Base-by-base conservation (phyloP, 1,140 invertebrate genomes). In the Drosophila insularis region DNA sequence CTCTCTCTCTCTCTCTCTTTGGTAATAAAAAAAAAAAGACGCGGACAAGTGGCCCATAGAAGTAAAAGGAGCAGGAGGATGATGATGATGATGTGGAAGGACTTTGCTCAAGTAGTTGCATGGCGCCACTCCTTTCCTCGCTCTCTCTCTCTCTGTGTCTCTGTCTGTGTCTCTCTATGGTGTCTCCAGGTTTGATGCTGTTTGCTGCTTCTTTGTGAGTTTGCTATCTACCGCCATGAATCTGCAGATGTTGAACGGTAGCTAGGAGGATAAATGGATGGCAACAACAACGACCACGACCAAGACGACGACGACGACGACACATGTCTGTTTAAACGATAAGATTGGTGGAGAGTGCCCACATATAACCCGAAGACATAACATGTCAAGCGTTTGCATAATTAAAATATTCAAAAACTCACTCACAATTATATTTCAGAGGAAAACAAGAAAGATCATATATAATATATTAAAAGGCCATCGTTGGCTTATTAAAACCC, bases 1-100 rank as follows among this genome's bases (percentile, higher is more conserved):
- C 43, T 50, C 43, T 50, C 1, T 50, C 2, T 50, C 10, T 10
- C 43, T 50, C 43, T 50, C 1, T 50, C 2, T 50, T 19, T 50
- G 54, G 64, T 43, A 67, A 67, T 67, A 67, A 67, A 67, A 39
- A 19, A 37, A 17, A 46, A 11, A 27, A 31, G 78, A 76, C 74
- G 82, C 82, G 68, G 81, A 87, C 81, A 87, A 86, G 82, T 86
- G 81, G 65, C 78, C 60, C 58, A 23, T 3, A 17, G 31, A 32
- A 35, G 35, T 11, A n/a, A 11, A 4, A 37, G 35, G 10, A 35
- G 32, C 7, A 35, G 32, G 32, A 11, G 32, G 32, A 10, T 8
- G 31, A 31, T 14, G 55, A 35, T 4, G 32, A 31, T 4, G 1
- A 13, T 1, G 11, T 11, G 35, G 10, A 10, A 59, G 56, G 43